These are phyloP conservation scores for Prochilodus magdalenae DNA, from an alignment of 2,113 vertebrate species.

Conservation along the genomic window DNA sequence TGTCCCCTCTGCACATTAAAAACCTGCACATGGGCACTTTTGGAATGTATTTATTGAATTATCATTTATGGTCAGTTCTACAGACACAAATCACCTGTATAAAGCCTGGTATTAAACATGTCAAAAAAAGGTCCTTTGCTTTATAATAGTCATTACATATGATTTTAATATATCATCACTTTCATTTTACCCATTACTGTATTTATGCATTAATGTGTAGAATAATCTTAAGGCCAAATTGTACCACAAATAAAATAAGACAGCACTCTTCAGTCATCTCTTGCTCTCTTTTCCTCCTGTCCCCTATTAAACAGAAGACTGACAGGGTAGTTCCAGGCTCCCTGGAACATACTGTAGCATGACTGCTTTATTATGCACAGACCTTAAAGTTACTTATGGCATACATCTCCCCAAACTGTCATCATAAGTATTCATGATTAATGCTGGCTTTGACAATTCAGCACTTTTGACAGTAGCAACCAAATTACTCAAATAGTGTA, in stretches of 20 bases:
- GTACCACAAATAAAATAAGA: conserved; percentile 16
- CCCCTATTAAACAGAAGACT: no score
- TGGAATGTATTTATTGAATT: not conserved
- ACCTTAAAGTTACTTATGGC: no score
- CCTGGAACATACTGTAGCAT: no score
- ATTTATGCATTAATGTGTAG: not conserved
- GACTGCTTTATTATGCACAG: no score
- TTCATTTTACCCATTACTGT: not conserved
- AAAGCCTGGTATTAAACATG: not conserved
- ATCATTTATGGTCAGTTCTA: not conserved
- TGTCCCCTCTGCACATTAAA: conserved; percentile 59
- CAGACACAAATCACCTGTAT: not conserved
- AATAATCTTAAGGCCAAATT: not conserved
- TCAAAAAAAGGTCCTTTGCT: not conserved
- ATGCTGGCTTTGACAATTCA: no score
- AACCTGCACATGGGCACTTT: conserved; percentile 80
- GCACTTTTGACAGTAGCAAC: no score
- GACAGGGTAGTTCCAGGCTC: no score
- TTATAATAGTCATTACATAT: not conserved
- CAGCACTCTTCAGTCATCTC: no score
- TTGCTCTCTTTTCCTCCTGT: not conserved
- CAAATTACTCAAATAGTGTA: no score
- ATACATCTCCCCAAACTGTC: no score
- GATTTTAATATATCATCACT: not conserved
- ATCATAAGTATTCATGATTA: no score